Evolutionary conservation across 2,113 vertebrate species (phyloP), one percentile per base, ranked within the genome.

Genomic region (Meleagris gallopavo): DNA sequence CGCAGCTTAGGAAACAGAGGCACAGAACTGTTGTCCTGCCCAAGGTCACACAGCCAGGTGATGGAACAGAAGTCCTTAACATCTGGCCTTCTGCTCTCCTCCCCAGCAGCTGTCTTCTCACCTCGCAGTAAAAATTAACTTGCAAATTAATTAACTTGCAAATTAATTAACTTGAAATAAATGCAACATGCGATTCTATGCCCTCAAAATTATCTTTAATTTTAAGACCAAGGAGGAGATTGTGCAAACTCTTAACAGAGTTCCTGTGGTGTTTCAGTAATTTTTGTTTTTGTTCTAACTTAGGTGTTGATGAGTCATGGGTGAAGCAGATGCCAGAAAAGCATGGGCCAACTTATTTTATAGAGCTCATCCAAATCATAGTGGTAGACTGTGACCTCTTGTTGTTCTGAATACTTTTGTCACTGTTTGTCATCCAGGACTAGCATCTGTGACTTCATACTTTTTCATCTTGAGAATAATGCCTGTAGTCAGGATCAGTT

Each of bases 111-210:
- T 66, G 17, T 60, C 27, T 54, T 91, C 45, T 93, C 2, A 0
- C 34, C 27, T 84, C 5, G 3, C 43, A 22, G 55, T 10, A 45
- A 7, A 90, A 79, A 18, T 1, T 1, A 43, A 10, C 0, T 3
- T 16, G 19, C n/a, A n/a, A n/a, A n/a, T n/a, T n/a, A n/a, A n/a
- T n/a, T n/a, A n/a, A n/a, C n/a, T n/a, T n/a, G n/a, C n/a, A 90
- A 79, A 18, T 1, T 1, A 79, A 18, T 1, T 1, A 43, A 10
- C 0, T 3, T 16, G 19, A 73, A 10, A n/a, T 14, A 70, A 78
- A 81, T 21, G 32, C 32, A 55, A 67, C 45, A 57, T 43, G 3
- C 9, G 34, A 0, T 75, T 75, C 78, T 84, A 5, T 58, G 40
- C 15, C n/a, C 38, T 9, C 52, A 20, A 57, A 81, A 41, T 25